A percentile compares a stretch with the other conserved stretches of the same genome.
These are phyloP conservation scores for Linnaemya tessellans DNA, from an alignment of 2,888 invertebrate species.

Conservation along the genomic window DNA sequence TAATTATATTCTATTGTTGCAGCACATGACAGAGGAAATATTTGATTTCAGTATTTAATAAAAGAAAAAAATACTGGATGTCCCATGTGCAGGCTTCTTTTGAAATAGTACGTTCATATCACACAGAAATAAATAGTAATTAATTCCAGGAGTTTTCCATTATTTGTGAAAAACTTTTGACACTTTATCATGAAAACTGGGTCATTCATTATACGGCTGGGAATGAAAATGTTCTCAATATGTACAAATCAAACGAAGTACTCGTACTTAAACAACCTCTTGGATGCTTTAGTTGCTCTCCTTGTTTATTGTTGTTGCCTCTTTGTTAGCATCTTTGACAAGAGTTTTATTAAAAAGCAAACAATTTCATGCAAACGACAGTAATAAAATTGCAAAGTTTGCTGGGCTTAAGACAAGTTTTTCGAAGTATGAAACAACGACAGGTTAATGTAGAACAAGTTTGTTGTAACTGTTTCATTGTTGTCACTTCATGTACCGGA, in stretches of 20 bases:
- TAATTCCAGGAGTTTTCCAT: not conserved
- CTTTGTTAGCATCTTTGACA: constrained; percentile 21
- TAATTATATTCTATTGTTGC: not conserved
- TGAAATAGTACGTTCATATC: not conserved
- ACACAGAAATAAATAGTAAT: not conserved
- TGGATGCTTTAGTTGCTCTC: not conserved
- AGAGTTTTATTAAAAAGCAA: constrained; percentile 27
- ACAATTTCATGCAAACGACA: constrained; percentile 41
- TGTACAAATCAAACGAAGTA: not conserved
- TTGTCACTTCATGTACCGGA: not conserved
- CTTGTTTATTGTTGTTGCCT: constrained; percentile 5
- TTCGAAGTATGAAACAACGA: constrained; percentile 53
- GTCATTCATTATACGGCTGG: not conserved
- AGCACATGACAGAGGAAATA: not conserved
- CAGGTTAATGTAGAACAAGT: constrained; percentile 49
- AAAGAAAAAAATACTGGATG: not conserved
- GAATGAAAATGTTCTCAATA: not conserved
- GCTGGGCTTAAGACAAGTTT: constrained; percentile 43
- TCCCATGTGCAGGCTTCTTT: not conserved
- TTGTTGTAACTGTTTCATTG: not conserved
- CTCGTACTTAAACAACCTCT: not conserved
- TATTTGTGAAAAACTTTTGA: not conserved
- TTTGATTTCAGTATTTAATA: not conserved
- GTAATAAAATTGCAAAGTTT: constrained; percentile 45
- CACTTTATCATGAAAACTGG: not conserved